These are phyloP conservation scores for Caradrina clavipalpis DNA, from an alignment of 2,888 invertebrate genomes.

Conservation along the genomic window DNA sequence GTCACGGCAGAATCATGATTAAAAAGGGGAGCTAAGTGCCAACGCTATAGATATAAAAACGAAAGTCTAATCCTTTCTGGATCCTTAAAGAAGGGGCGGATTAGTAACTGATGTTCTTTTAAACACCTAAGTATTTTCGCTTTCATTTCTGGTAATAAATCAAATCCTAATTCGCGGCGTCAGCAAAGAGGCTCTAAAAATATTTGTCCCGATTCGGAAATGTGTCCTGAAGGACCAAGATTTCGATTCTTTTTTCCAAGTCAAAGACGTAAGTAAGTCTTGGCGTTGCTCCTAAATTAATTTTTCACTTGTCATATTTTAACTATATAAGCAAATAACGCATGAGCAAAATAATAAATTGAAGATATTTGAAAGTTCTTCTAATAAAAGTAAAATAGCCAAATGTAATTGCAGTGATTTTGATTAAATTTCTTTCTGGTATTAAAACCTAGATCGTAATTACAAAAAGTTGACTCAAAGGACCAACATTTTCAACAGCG, in stretches of 20 bases:
- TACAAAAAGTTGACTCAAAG: neutral
- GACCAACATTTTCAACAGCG: neutral
- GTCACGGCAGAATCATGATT: too few relatives aligned
- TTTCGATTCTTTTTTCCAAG: constrained; percentile 1
- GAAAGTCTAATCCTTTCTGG: neutral
- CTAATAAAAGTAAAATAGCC: too few relatives aligned
- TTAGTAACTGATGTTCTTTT: neutral
- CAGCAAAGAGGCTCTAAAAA: neutral
- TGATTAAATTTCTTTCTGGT: neutral
- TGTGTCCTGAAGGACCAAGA: neutral
- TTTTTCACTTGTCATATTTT: too few relatives aligned
- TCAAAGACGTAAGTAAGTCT: neutral
- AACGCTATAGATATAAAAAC: neutral
- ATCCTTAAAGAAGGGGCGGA: too few relatives aligned
- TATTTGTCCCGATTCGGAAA: neutral
- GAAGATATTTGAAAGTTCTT: too few relatives aligned
- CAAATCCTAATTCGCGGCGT: neutral
- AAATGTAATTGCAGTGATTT: too few relatives aligned
- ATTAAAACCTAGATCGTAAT: neutral
- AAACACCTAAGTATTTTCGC: neutral
- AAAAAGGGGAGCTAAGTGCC: too few relatives aligned
- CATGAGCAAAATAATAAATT: too few relatives aligned
- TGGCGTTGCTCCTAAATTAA: neutral
- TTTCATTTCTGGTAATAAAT: neutral
- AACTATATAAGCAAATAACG: too few relatives aligned